phyloP scores from a whole-genome alignment of 2,888 invertebrate species.

The Nematopogon swammerdamellus region DNA sequence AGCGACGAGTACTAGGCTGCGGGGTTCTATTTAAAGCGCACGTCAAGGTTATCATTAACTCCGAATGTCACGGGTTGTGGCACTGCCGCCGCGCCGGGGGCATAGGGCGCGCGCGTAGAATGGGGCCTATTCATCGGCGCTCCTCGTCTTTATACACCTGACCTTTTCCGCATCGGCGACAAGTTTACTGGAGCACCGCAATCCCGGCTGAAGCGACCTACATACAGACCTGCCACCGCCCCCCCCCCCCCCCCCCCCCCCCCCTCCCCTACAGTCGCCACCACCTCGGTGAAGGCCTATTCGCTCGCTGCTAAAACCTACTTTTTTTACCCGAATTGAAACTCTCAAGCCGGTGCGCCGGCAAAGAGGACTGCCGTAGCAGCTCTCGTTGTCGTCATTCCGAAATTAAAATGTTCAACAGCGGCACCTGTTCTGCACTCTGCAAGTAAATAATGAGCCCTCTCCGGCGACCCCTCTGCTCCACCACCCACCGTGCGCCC shows the following conservation, averaged over 20 bases:
- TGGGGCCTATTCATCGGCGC: constrained; percentile 35
- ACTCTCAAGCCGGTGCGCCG: no score
- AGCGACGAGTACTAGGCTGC: no score
- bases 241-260: constrained; percentile 19
- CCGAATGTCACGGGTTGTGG: constrained; percentile 16
- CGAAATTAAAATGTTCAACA: no score
- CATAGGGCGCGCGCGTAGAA: constrained; percentile 3
- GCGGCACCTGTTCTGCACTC: no score
- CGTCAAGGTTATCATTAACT: no score
- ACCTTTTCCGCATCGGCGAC: constrained; percentile 46
- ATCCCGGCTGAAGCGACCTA: constrained; percentile 43
- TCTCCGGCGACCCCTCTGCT: no score
- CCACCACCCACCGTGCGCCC: no score
- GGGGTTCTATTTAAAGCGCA: no score
- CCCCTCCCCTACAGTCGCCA: neutral
- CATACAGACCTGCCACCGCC: constrained; percentile 17
- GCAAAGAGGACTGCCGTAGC: no score
- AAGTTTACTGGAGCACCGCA: constrained; percentile 48
- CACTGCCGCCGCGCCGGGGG: constrained; percentile 18
- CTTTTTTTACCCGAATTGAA: no score
- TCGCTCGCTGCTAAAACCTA: neutral
- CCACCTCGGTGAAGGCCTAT: neutral
- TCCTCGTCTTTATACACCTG: constrained; percentile 53
- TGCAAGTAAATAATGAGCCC: no score
- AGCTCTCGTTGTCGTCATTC: no score